A percentile compares a stretch with the other conserved stretches of the same genome.
Conservation (phyloP, 1,140 invertebrate genomes). For the Tenebrio molitor region DNA sequence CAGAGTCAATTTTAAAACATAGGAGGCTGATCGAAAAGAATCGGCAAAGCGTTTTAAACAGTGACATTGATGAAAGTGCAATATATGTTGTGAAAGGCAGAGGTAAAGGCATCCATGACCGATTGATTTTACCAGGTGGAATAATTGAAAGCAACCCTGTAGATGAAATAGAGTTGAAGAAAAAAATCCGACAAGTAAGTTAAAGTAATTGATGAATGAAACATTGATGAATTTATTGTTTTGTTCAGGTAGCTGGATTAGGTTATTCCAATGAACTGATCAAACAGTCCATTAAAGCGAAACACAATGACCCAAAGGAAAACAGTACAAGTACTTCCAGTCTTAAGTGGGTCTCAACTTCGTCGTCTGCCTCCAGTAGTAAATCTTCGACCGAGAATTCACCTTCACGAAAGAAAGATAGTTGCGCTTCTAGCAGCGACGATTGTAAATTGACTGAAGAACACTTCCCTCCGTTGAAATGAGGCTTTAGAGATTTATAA, state of each 20-base stretch:
- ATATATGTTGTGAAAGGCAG: constrained; percentile 17
- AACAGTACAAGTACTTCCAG: not conserved
- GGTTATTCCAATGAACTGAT: constrained; percentile 33
- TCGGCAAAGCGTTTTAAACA: not conserved
- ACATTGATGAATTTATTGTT: not conserved
- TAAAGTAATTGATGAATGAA: not conserved
- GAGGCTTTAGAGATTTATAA: no score
- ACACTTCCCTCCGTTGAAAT: no score
- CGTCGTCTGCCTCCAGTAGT: no score
- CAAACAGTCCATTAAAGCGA: constrained; percentile 24
- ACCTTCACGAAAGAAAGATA: no score
- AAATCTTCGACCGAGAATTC: no score
- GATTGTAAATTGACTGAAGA: no score
- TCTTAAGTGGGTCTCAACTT: no score
- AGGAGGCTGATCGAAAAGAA: not conserved
- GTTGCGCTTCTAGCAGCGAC: no score
- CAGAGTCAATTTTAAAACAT: constrained; percentile 11
- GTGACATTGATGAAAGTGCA: constrained; percentile 16
- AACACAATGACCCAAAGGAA: not conserved
- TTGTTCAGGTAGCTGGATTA: not conserved
- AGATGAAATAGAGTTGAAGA: constrained; percentile 2
- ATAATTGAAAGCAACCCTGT: not conserved
- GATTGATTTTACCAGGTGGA: not conserved
- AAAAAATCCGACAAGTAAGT: constrained; percentile 30
- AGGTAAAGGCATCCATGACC: constrained; percentile 11